phyloP scores from a whole-genome alignment of 2,797 vertebrate species.

The Pempheris klunzingeri region DNA sequence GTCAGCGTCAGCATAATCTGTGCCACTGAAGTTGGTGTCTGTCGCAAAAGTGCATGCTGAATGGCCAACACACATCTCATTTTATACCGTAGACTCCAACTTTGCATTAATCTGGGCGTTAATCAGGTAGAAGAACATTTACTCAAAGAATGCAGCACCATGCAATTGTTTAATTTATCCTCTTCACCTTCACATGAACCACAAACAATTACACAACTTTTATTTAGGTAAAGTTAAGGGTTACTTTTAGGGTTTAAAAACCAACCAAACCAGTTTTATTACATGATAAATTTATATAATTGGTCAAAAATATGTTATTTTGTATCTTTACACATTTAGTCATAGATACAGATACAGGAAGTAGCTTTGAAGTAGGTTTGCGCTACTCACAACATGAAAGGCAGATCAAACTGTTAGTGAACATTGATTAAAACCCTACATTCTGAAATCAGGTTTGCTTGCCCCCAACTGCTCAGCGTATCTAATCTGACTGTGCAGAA shows the following conservation, averaged over 20 bases:
- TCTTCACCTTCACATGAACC: too few relatives aligned
- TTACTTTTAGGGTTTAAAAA: background rate
- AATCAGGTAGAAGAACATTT: background rate
- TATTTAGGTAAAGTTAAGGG: background rate
- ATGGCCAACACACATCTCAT: too few relatives aligned
- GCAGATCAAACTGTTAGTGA: background rate
- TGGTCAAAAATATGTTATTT: background rate
- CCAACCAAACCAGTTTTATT: background rate
- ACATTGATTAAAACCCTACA: background rate
- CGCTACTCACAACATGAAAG: background rate
- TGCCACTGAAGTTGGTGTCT: background rate
- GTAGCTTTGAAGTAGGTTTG: background rate
- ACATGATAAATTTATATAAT: background rate
- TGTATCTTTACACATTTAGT: background rate
- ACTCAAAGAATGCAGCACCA: too few relatives aligned
- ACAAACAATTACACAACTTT: background rate
- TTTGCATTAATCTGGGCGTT: background rate
- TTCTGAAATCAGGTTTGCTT: constrained; percentile 5
- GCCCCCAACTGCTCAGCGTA: background rate
- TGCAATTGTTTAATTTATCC: too few relatives aligned
- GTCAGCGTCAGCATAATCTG: constrained; percentile 14
- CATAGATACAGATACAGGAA: background rate
- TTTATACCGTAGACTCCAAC: too few relatives aligned
- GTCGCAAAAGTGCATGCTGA: constrained; percentile 2
- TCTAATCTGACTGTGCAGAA: constrained; percentile 3